Evolutionary conservation across 2,888 invertebrate genomes (phyloP).

Genomic region (Acanthococcus lagerstroemiae): DNA sequence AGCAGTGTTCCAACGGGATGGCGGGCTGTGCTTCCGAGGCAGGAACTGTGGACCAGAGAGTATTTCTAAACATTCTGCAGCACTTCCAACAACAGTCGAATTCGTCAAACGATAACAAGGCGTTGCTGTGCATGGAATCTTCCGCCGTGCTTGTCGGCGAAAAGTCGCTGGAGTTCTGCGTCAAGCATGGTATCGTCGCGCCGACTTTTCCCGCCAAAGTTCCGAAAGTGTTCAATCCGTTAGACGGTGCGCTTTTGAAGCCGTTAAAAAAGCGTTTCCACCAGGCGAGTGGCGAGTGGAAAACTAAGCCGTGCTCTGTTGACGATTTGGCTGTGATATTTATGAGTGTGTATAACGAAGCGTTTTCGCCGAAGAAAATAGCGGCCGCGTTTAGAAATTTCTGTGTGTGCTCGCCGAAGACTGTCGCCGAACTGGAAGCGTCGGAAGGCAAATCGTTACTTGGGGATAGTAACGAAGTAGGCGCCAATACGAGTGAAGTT

Average conservation of each 20-base stretch:
- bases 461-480: neutral
- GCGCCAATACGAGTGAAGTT: neutral
- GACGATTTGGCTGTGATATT: neutral
- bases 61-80: neutral
- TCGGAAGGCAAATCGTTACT: neutral
- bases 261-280: neutral
- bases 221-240: neutral
- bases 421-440: neutral
- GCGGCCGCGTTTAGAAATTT: neutral
- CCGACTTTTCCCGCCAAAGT: neutral
- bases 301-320: neutral
- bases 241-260: neutral
- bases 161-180: neutral
- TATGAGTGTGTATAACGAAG: neutral
- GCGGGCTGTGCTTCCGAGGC: neutral
- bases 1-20: neutral
- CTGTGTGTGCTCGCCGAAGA: neutral
- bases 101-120: neutral
- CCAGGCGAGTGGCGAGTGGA: neutral
- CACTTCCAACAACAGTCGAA: neutral
- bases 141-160: too few species aligned
- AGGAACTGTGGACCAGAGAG: neutral
- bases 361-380: neutral
- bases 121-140: neutral
- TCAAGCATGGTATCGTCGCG: neutral